Evolutionary conservation across 2,888 invertebrate species (phyloP).

Genomic region (Athalia cordata): DNA sequence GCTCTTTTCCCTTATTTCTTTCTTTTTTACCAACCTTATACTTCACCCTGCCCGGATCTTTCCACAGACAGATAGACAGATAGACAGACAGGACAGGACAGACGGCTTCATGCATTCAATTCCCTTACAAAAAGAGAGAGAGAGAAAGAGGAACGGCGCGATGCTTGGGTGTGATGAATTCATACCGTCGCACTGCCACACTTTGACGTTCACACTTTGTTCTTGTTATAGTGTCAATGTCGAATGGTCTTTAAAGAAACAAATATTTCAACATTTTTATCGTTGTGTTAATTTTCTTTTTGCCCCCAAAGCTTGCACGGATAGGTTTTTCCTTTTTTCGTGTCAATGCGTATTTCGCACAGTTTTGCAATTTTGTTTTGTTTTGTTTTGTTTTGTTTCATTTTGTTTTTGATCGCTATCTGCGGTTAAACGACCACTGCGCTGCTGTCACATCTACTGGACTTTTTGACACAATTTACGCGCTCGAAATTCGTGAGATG

Average conservation of each 20-base stretch:
- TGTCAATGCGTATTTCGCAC: no score
- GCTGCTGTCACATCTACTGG: no score
- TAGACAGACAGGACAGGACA: neutral
- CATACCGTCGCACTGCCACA: neutral
- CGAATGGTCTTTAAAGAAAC: neutral
- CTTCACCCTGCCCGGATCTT: neutral
- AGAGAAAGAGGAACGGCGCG: neutral
- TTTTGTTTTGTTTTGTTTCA: no score
- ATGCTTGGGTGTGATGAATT: neutral
- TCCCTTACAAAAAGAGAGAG: neutral
- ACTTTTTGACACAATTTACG: no score
- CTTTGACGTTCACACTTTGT: neutral
- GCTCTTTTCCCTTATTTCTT: constrained; percentile 46
- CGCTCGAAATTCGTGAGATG: neutral
- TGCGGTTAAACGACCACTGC: no score
- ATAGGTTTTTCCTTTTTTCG: no score
- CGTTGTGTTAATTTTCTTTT: neutral
- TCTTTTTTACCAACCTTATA: constrained; percentile 6
- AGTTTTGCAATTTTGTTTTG: no score
- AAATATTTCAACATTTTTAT: neutral
- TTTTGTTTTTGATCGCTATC: no score
- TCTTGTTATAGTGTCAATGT: constrained; percentile 19
- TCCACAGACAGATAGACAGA: neutral
- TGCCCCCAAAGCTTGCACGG: neutral
- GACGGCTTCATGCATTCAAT: constrained; percentile 5